Percentiles rank a stretch among this genome's conserved stretches.
Conservation (phyloP, 2,888 invertebrate species). For the Chrysodeixis includens region DNA sequence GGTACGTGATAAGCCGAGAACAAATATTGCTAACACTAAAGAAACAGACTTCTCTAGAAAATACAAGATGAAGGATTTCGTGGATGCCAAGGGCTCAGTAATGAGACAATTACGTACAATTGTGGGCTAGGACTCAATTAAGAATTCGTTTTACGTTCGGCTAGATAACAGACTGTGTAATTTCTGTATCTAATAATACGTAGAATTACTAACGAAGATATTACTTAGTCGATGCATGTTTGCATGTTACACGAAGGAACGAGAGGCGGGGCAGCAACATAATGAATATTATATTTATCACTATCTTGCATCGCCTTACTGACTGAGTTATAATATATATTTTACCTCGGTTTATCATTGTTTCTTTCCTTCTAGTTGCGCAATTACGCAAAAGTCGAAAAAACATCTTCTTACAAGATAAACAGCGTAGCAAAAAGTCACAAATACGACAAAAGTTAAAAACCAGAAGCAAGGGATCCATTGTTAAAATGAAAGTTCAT, state of each 20-base stretch:
- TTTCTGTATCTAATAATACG: conserved; percentile 1
- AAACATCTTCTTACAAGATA: no score
- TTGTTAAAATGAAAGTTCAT: no score
- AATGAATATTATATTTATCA: background rate
- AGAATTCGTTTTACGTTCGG: conserved; percentile 1
- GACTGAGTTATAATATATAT: background rate
- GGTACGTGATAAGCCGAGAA: conserved; percentile 31
- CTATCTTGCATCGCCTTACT: background rate
- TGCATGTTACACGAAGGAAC: background rate
- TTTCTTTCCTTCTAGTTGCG: no score
- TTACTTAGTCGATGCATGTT: background rate
- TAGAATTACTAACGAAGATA: no score
- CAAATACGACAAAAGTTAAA: no score
- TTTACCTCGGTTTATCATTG: no score
- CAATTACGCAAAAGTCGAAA: no score
- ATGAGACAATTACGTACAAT: conserved; percentile 6
- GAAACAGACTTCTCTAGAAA: conserved; percentile 21
- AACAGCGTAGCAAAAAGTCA: no score
- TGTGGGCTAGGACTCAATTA: conserved; percentile 1
- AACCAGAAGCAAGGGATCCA: no score
- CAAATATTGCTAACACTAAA: conserved; percentile 25
- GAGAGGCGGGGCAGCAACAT: background rate
- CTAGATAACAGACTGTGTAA: conserved; percentile 2
- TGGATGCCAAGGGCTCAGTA: conserved; percentile 26
- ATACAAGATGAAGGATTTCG: conserved; percentile 9